Evolutionary conservation across 2,888 invertebrate genomes (phyloP), one percentile per base, ranked within the genome.

Genomic region (Invenusta paracnida): DNA sequence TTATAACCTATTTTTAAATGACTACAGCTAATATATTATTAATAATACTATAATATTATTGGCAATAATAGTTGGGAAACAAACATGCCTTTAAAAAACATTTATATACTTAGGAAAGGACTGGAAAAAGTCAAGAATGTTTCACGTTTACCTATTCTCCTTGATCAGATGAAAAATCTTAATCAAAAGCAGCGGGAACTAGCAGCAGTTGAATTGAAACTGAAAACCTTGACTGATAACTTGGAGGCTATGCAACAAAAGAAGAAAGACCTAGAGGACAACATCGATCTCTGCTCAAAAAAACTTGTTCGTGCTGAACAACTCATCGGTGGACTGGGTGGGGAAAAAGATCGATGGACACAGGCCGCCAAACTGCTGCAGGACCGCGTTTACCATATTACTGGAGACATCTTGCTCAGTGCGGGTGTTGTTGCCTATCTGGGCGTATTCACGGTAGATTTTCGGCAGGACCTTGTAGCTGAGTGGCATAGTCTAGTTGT

Each of bases 181-280:
- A 96, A 97, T 91, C 94, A 94, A 79, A 98, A 98, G 92, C 93
- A 97, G 87, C 95, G 95, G 0, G 95, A 97, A 89, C 92, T 98
- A 81, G 95, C 96, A 91, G 94, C 94, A 93, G 95, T 96, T 0
- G 93, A 95, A 1, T 96, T 96, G 90, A 95, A 95, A 90, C 91
- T 96, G 86, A 96, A 98, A 93, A 94, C 95, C 0, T 92, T 99
- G 11, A 97, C 97, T 91, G 98, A 98, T 91, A 96, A 96, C 91
- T 96, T 98, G 91, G 96, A 97, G 0, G 96, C 95, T 86, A 97
- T 96, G 93, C 96, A 96, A 0, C 94, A 96, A 88, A 96, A 97
- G 91, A 98, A 98, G 92, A 96, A 97, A 90, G 96, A 96, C n/a
- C 93, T 99, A 0, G 98, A 98, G 90, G 96, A 96, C 90, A 95